Conservation (phyloP, 2,888 invertebrate genomes). For the Oligia strigilis region DNA sequence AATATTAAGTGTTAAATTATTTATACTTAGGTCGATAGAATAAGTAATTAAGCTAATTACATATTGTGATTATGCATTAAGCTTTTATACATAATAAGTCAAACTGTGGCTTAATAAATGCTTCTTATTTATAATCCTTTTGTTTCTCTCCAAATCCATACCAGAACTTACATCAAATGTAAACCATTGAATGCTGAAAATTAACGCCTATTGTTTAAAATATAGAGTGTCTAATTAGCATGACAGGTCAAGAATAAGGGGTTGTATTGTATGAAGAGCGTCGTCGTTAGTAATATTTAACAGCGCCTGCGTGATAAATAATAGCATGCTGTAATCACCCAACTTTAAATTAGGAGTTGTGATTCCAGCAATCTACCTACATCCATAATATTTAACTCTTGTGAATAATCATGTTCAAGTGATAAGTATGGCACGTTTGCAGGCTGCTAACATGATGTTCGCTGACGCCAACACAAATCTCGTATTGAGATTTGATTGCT, state of each 20-base stretch:
- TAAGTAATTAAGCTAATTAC: constrained; percentile 51
- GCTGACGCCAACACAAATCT: not conserved
- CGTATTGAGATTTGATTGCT: constrained; percentile 12
- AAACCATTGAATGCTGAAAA: not conserved
- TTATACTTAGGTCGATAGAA: constrained; percentile 62
- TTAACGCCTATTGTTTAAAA: not conserved
- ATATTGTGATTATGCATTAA: constrained; percentile 57
- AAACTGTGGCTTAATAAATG: constrained; percentile 58
- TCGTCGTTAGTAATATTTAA: no score
- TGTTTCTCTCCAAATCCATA: constrained; percentile 9
- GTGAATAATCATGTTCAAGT: not conserved
- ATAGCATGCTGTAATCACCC: constrained; percentile 10
- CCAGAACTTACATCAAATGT: not conserved
- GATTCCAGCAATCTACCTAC: not conserved
- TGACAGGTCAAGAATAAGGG: not conserved
- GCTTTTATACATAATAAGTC: constrained; percentile 60
- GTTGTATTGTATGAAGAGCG: not conserved
- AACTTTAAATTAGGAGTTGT: not conserved
- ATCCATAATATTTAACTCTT: no score
- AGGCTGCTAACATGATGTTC: not conserved
- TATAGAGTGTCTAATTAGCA: not conserved
- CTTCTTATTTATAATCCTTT: constrained; percentile 59
- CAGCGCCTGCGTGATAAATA: constrained; percentile 12
- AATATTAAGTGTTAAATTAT: constrained; percentile 77
- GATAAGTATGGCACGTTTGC: not conserved